Conservation (phyloP, 2,113 vertebrate species). For the Lanius collurio region DNA sequence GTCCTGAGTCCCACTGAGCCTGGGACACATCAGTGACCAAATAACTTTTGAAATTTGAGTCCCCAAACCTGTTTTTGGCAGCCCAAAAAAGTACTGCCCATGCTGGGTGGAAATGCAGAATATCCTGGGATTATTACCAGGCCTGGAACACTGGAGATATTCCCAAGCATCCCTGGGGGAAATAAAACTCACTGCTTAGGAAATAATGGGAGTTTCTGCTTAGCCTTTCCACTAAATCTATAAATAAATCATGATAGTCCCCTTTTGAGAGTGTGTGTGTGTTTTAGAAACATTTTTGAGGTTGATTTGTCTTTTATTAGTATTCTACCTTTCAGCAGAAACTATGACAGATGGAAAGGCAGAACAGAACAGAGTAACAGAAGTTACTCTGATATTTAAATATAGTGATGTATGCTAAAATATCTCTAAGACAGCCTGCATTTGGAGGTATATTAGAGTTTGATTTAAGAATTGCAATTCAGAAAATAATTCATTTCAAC, state of each 20-base stretch:
- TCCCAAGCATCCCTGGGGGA: rapidly evolving
- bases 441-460: background rate
- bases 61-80: background rate
- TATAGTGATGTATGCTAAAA: background rate
- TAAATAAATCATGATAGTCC: background rate
- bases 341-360: background rate
- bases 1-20: background rate
- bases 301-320: background rate
- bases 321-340: background rate
- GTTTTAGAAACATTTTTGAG: background rate
- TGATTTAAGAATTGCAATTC: background rate
- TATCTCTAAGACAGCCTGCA: background rate
- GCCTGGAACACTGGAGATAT: background rate
- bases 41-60: background rate
- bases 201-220: background rate
- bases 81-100: rapidly evolving
- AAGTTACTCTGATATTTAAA: background rate
- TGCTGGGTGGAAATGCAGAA: background rate
- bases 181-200: background rate
- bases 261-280: background rate
- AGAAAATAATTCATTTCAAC: background rate
- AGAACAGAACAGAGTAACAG: background rate
- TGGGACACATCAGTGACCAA: background rate
- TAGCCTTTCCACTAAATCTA: background rate
- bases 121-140: background rate